phyloP scores from a whole-genome alignment of 2,113 vertebrate species.

The Xenopus laevis region DNA sequence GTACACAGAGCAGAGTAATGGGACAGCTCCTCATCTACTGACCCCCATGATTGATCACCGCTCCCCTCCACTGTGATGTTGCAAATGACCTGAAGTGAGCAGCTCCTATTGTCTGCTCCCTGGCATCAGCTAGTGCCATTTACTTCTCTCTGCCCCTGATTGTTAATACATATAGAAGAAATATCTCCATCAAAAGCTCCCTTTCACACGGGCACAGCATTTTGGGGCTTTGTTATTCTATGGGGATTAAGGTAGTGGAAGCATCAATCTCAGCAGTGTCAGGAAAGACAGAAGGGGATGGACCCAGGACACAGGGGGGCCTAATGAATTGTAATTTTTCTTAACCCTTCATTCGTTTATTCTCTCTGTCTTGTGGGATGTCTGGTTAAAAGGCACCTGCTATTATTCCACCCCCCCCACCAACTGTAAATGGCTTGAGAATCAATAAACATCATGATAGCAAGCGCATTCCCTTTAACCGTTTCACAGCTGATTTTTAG shows the following conservation, averaged over 20 bases:
- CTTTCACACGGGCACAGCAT: constrained; percentile 21
- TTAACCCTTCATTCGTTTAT: not conserved
- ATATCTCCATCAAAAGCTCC: constrained; percentile 13
- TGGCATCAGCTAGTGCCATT: not conserved
- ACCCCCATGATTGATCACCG: constrained; percentile 31
- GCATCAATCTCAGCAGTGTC: constrained; percentile 38
- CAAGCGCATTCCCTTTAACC: no score
- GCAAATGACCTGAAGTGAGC: constrained; percentile 22
- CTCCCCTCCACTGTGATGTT: constrained; percentile 13
- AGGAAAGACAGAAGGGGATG: constrained; percentile 30
- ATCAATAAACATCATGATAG: no score
- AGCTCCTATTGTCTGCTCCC: constrained; percentile 10
- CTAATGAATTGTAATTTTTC: constrained; percentile 1
- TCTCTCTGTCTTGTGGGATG: no score
- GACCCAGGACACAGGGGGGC: constrained; percentile 4
- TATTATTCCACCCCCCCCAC: no score
- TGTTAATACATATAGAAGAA: constrained; percentile 33
- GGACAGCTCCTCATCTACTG: constrained; percentile 1
- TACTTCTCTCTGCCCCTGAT: constrained; percentile 2
- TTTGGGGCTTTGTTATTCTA: constrained; percentile 35
- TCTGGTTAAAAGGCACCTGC: no score
- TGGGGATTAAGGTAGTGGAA: constrained; percentile 25
- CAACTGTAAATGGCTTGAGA: no score
- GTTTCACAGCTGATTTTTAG: no score
- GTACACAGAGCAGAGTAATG: constrained; percentile 28